Base-by-base conservation (phyloP, 2,888 invertebrate species). In the Campaea margaritaria region DNA sequence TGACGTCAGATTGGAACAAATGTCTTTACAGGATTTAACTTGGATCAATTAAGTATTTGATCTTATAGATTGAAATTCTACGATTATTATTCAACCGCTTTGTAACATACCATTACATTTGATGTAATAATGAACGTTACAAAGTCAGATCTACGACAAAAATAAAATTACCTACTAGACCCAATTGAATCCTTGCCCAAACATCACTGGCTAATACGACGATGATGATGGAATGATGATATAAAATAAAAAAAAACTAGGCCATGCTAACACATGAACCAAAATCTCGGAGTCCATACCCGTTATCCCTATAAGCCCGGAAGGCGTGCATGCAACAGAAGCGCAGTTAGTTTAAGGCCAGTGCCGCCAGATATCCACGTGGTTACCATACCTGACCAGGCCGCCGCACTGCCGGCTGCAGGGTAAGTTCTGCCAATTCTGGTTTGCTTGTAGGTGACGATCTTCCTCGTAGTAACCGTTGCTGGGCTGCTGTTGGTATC, bases 391-490 rank as follows among this genome's bases (percentile, higher is more conserved):
- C 92, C 92, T 92, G 85, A 92, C 91, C 64, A 91, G 81, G 34
- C 90, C 91, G 39, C 91, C 79, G 63, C 90, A 90, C 61, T 91
- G 90, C 11, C 90, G 76, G 71, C 81, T 86, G 77, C 89, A 87
- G 0, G 87, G 87, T 21, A 86, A 62, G 63, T 87, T 86, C 70
- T 88, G 86, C 82, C 86, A 79, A 68, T 83, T 83, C 59, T 85
- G 80, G 62, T 79, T 84, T 27, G 43, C 43, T 31, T 57, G 50
- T 15, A 64, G 41, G 14, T 66, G 67, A 8, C 67, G 59, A n/a
- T 69, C 67, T 31, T 69, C 68, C 48, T 69, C 69, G 58, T 64
- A 68, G 36, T 58, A 60, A 10, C 44, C 38, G 46, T 63, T 51
- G 54, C 46, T 54, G 31, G 62, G 42, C 38, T 61, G 46, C 9